A percentile compares a stretch with the other conserved stretches of the same genome.
phyloP scores from a whole-genome alignment of 1,140 invertebrate species.

The Drosophila pseudoobscura region DNA sequence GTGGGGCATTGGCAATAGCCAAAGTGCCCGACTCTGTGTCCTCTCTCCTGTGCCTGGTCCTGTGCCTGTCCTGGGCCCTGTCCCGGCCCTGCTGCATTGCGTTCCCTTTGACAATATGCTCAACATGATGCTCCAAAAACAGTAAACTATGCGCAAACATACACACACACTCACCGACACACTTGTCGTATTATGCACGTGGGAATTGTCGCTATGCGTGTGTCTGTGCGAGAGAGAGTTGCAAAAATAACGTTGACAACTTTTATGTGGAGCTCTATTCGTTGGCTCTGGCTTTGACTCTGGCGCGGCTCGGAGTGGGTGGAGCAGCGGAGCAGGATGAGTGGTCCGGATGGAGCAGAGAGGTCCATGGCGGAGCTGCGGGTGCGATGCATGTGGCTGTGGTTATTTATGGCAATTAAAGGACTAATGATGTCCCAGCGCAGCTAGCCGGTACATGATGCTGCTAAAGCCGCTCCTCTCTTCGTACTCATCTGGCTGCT shows the following conservation, averaged over 20 bases:
- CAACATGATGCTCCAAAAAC: conserved; percentile 68
- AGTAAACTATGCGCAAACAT: conserved; percentile 50
- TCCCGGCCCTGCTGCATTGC: conserved; percentile 44
- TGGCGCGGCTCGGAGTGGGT: background rate
- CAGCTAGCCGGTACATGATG: conserved; percentile 60
- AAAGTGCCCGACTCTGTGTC: conserved; percentile 55
- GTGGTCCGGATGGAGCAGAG: background rate
- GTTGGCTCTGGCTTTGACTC: background rate
- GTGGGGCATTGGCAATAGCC: conserved; percentile 49
- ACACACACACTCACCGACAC: conserved; percentile 24
- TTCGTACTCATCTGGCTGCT: background rate
- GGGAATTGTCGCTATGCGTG: conserved; percentile 57
- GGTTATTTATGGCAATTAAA: conserved; percentile 82
- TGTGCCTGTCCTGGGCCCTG: conserved; percentile 5
- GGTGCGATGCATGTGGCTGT: conserved; percentile 53
- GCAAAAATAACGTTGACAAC: conserved; percentile 78
- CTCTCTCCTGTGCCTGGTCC: conserved; percentile 11
- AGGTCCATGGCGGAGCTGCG: conserved; percentile 13
- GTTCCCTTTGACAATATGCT: conserved; percentile 68
- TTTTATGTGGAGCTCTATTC: conserved; percentile 53
- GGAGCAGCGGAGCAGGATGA: conserved; percentile 3
- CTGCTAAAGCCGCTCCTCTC: conserved; percentile 37
- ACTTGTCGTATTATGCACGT: conserved; percentile 58
- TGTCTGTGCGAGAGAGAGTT: conserved; percentile 44
- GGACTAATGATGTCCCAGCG: conserved; percentile 79